Evolutionary conservation across 92 coral and sea anemone genomes (phyloP).

Genomic region (Zoanthus sociatus): DNA sequence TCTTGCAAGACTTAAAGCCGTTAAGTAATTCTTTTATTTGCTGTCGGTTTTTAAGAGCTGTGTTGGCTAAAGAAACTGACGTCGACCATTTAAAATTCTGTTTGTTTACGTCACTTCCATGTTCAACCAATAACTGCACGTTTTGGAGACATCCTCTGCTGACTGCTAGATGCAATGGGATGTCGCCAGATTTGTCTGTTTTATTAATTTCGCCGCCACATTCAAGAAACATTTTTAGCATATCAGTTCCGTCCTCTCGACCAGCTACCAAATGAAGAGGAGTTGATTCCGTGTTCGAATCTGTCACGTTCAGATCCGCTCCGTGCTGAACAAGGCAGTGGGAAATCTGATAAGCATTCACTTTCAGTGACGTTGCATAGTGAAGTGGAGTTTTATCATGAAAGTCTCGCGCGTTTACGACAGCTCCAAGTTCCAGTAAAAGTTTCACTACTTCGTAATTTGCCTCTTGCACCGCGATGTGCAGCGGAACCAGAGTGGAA

Average conservation of each 20-base stretch:
- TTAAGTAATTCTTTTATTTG: slow-evolving; percentile 26
- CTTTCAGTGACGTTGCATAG: slow-evolving; percentile 13
- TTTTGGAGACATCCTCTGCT: slow-evolving; percentile 12
- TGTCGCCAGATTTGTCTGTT: not conserved
- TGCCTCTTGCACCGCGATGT: slow-evolving; percentile 33
- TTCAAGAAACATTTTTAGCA: slow-evolving; percentile 20
- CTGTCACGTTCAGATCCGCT: slow-evolving; percentile 18
- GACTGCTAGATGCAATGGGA: slow-evolving; percentile 27
- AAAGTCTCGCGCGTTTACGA: slow-evolving; percentile 25
- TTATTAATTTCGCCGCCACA: not conserved
- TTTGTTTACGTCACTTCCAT: slow-evolving; percentile 10
- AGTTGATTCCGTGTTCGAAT: not conserved
- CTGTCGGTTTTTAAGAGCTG: slow-evolving; percentile 17
- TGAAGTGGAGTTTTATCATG: slow-evolving; percentile 25
- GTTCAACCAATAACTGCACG: slow-evolving; percentile 19
- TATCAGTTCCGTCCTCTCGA: slow-evolving; percentile 24
- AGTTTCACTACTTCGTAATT: slow-evolving; percentile 10
- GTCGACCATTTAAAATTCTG: not conserved
- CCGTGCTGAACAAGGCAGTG: slow-evolving; percentile 21
- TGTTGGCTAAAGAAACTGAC: slow-evolving; percentile 14
- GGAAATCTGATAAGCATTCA: slow-evolving; percentile 22
- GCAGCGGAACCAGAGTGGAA: slow-evolving; percentile 31
- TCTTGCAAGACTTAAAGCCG: not conserved
- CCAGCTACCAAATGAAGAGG: slow-evolving; percentile 23
- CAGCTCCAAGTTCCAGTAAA: slow-evolving; percentile 24